Evolutionary conservation across 2,113 vertebrate species (phyloP), one percentile per base, ranked within the genome.

Genomic region (Tychaedon coryphoeus): DNA sequence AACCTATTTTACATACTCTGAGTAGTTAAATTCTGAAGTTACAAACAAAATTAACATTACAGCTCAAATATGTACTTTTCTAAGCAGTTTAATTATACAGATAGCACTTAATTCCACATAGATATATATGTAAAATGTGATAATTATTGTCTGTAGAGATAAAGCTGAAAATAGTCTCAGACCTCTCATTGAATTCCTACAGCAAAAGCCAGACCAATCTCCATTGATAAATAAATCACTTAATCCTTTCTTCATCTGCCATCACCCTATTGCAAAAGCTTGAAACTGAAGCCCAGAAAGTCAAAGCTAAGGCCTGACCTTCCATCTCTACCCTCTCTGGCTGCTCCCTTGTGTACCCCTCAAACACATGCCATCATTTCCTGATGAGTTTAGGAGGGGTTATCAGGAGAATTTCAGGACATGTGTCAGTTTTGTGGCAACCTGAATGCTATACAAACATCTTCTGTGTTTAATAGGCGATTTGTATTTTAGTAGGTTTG

Each of bases 401-500:
- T 95, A 94, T 95, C 92, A 95, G 92, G 91, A 97, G 96, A 90
- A 83, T 93, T 94, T 97, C 93, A 96, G 95, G 93, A 80, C 79
- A 86, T 96, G 91, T 96, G 97, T 97, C 97, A 95, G 88, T 93
- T 97, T 92, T 96, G 95, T 91, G 70, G 92, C 94, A 94, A 93
- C 92, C 88, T 80, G 88, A 97, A 95, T 57, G 84, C 86, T 97
- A 64, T 89, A 94, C 96, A 97, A 98, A 97, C 95, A 96, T 96
- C 74, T 94, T 94, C 86, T 76, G 83, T 90, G 87, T 90, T 98
- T 97, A 97, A 93, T 79, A 92, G 86, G 90, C 2, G 58, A 97
- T 96, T 94, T 97, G 93, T 96, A 95, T 96, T 95, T 97, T 91
- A 94, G 88, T 86, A 90, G 70, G 95, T 97, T 97, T 97, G 96